Percentiles rank a stretch among this genome's conserved stretches.
Conservation (phyloP, 53 echinoderm and acorn worm species). For the Echinometra lucunter region DNA sequence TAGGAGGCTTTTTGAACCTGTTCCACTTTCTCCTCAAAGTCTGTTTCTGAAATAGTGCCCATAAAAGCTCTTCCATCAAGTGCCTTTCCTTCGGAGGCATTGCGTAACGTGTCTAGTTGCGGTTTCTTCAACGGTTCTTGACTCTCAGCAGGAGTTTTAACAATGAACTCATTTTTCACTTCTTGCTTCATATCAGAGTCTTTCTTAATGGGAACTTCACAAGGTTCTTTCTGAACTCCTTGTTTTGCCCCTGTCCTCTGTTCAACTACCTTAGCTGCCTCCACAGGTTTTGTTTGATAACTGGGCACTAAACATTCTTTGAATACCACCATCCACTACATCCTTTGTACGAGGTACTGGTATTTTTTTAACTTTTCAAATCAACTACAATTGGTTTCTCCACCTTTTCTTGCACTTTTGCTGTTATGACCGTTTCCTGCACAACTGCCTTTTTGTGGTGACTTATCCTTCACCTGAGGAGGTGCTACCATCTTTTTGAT, state of each 20-base stretch:
- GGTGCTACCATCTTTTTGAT: not conserved
- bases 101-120: not conserved
- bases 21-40: constrained; percentile 65
- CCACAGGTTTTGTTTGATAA: not conserved
- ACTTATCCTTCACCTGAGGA: not conserved
- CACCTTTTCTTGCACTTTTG: constrained; percentile 63
- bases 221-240: not conserved
- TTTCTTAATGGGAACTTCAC: not conserved
- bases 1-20: constrained; percentile 57
- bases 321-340: not conserved
- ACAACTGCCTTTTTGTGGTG: constrained; percentile 36
- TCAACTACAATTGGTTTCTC: constrained; percentile 49
- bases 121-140: constrained; percentile 40
- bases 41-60: constrained; percentile 54
- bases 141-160: not conserved
- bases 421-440: constrained; percentile 38
- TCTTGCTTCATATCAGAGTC: not conserved
- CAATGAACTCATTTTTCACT: constrained; percentile 32
- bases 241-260: constrained; percentile 37
- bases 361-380: constrained; percentile 42
- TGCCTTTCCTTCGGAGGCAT: constrained; percentile 65
- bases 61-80: constrained; percentile 73
- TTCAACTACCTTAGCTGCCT: not conserved
- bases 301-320: not conserved
- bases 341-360: constrained; percentile 23